phyloP scores from a whole-genome alignment of 2,888 invertebrate genomes.

The Apamea anceps region DNA sequence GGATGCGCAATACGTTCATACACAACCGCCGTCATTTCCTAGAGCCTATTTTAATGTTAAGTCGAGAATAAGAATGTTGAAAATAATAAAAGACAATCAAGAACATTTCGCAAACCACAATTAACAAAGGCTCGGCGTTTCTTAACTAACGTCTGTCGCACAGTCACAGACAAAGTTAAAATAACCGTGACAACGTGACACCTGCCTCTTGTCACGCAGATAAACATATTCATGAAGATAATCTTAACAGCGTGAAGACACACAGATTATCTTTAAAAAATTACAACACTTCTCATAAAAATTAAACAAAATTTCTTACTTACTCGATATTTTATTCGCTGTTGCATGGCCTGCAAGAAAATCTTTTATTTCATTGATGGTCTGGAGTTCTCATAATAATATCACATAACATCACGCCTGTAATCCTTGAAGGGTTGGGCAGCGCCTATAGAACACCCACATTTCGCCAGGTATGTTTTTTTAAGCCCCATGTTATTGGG shows the following conservation, averaged over 20 bases:
- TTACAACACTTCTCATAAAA: background rate
- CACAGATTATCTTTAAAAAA: background rate
- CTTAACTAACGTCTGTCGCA: conserved; percentile 13
- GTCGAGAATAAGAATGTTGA: too few relatives aligned
- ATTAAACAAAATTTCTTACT: background rate
- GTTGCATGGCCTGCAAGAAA: background rate
- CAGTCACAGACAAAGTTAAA: background rate
- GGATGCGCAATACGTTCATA: too few relatives aligned
- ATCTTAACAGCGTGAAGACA: conserved; percentile 4
- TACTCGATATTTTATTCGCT: background rate
- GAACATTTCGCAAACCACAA: background rate
- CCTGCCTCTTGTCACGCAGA: conserved; percentile 14
- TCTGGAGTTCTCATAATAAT: background rate
- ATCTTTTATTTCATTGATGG: background rate
- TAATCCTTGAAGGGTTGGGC: background rate
- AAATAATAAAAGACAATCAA: background rate
- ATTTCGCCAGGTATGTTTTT: too few relatives aligned
- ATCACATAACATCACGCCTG: background rate
- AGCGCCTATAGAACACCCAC: too few relatives aligned
- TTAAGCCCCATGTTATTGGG: too few relatives aligned
- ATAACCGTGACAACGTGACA: conserved; percentile 6
- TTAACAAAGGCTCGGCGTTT: background rate
- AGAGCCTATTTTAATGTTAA: too few relatives aligned
- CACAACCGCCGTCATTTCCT: too few relatives aligned
- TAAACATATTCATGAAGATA: background rate